These are phyloP conservation scores for Euphydryas editha DNA, from an alignment of 2,888 invertebrate species.

Conservation along the genomic window DNA sequence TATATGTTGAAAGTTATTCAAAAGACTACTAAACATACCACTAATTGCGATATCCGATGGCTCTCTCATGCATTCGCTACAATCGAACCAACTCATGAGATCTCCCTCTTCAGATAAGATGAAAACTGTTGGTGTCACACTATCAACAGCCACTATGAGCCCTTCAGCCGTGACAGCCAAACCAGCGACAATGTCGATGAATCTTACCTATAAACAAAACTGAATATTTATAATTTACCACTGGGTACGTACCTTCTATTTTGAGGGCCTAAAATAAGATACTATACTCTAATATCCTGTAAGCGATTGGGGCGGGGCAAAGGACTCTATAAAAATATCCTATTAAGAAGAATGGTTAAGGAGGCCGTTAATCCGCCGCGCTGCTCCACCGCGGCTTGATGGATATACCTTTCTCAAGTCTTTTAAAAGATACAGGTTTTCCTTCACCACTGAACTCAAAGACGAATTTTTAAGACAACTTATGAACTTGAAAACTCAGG, in stretches of 20 bases:
- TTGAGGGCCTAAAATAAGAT: no score
- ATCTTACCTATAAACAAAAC: slow-evolving; percentile 79
- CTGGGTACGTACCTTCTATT: background rate
- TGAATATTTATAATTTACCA: background rate
- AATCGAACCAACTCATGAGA: slow-evolving; percentile 97
- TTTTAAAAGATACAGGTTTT: no score
- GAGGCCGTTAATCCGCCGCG: no score
- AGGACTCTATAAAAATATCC: no score
- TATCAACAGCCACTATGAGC: slow-evolving; percentile 98
- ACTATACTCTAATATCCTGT: no score
- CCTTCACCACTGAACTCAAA: no score
- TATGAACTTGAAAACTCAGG: no score
- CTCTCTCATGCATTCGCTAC: slow-evolving; percentile 98
- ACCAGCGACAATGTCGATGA: slow-evolving; percentile 96
- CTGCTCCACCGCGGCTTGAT: no score
- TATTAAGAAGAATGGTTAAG: no score
- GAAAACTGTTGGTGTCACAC: slow-evolving; percentile 98
- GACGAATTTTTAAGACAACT: no score
- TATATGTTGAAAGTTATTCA: background rate
- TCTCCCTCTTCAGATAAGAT: slow-evolving; percentile 96
- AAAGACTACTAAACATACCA: slow-evolving; percentile 80
- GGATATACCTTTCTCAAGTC: no score
- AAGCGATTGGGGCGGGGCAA: no score
- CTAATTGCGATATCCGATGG: slow-evolving; percentile 98
- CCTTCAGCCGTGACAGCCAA: slow-evolving; percentile 96